phyloP scores from a whole-genome alignment of 2,797 vertebrate species.

The Eremophila alpestris region DNA sequence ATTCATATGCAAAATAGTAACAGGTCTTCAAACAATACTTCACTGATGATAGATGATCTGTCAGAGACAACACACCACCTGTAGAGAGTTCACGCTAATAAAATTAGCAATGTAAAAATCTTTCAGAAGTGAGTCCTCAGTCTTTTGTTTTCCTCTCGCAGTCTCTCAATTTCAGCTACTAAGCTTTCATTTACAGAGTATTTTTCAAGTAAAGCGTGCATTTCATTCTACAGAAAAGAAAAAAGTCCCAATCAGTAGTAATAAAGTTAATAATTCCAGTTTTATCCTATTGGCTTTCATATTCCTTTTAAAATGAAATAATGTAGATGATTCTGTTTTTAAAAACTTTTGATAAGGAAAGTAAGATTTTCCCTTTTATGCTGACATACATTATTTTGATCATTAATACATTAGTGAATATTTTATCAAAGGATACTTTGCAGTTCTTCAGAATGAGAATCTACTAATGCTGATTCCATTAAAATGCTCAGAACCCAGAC shows the following conservation, averaged over 20 bases:
- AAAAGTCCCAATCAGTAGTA: not conserved
- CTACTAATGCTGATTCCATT: constrained; percentile 29
- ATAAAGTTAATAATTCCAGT: not conserved
- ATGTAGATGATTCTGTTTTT: not conserved
- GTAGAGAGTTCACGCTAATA: not conserved
- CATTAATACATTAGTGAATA: constrained; percentile 56
- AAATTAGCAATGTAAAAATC: not conserved
- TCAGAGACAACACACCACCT: constrained; percentile 14
- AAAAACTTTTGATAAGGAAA: constrained; percentile 7
- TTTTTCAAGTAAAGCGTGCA: constrained; percentile 90
- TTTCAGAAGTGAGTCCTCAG: constrained; percentile 90
- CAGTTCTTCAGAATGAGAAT: not conserved
- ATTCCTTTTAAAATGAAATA: constrained; percentile 35
- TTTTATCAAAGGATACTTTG: constrained; percentile 56
- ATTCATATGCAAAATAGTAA: constrained; percentile 10
- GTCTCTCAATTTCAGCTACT: constrained; percentile 92
- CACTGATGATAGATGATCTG: constrained; percentile 14
- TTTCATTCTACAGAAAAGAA: constrained; percentile 86
- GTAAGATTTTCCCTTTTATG: not conserved
- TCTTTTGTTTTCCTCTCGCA: constrained; percentile 92
- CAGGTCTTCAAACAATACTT: constrained; percentile 34
- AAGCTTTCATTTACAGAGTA: constrained; percentile 93
- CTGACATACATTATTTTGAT: constrained; percentile 34
- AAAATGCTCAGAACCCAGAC: not conserved
- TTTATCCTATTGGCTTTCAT: not conserved